Base-by-base conservation (phyloP, 2,888 invertebrate species). In the Seira musarum region DNA sequence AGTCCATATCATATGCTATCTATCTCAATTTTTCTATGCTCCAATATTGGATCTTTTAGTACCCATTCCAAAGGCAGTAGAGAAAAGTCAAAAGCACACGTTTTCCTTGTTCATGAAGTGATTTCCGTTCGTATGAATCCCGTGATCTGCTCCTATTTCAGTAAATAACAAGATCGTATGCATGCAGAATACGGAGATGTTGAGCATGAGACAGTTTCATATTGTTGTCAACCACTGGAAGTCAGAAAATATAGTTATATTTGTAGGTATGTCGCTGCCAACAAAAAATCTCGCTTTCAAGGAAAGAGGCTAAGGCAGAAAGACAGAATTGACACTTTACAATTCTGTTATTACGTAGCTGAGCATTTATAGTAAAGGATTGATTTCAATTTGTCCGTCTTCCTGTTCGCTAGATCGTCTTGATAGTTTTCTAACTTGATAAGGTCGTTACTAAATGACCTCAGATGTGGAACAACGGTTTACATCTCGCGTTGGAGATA, bases 51-150 rank as follows among this genome's bases (percentile, higher is more conserved):
- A 17, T 57, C 8, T 57, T 57, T 57, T 57, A 57, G 57, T 13
- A n/a, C 57, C n/a, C 57, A 57, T 57, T 57, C 57, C n/a, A n/a
- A 17, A 57, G 17, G 57, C 57, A 57, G n/a, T 57, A 15, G 15
- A 57, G 57, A 40, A 13, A 57, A 57, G 57, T 57, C 57, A 57
- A 57, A 57, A 57, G 57, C 57, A 57, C 15, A 13, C 57, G 57
- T 57, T 57, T 57, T 57, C 57, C 57, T 13, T 57, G 57, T 57
- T 57, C 57, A 57, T 57, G 57, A 57, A 57, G 57, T 57, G 57
- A 57, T 57, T 57, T 57, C 57, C 57, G 57, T 17, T 57, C 57
- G 17, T 57, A 57, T 17, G 57, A 57, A n/a, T 57, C 17, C 57
- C n/a, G n/a, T 57, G 6, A 13, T 57, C n/a, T 57, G 57, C 57